Conservation (phyloP, 2,797 vertebrate genomes). For the Cryptoblepharus egeriae region DNA sequence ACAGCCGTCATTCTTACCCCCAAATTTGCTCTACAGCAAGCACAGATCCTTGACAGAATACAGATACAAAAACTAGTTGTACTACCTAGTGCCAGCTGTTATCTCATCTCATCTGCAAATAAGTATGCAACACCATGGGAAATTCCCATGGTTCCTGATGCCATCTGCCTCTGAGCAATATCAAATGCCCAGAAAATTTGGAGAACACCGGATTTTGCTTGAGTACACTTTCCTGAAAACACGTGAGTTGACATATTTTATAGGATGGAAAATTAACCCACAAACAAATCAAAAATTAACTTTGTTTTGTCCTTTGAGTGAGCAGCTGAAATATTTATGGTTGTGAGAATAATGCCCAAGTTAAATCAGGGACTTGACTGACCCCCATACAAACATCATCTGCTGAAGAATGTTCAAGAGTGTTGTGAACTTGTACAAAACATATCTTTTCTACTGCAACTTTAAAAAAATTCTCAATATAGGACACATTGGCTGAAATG, state of each 20-base stretch:
- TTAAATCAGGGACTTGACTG: conserved; percentile 37
- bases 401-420: conserved; percentile 45
- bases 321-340: neutral
- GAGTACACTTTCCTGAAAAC: neutral
- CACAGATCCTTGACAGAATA: neutral
- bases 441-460: conserved; percentile 43
- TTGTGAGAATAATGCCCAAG: conserved; percentile 16
- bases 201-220: fast-evolving
- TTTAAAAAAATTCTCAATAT: conserved; percentile 60
- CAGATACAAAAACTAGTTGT: neutral
- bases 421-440: conserved; percentile 35
- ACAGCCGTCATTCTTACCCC: neutral
- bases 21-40: neutral
- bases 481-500: conserved; percentile 40
- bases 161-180: neutral
- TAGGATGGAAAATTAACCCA: neutral
- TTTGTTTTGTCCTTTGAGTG: conserved; percentile 23
- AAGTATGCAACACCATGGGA: neutral
- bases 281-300: no score
- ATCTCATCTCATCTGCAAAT: neutral
- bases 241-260: neutral
- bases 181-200: neutral
- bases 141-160: neutral
- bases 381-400: conserved; percentile 36
- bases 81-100: neutral